phyloP scores from a whole-genome alignment of 2,113 vertebrate genomes.

The Sapayoa aenigma region DNA sequence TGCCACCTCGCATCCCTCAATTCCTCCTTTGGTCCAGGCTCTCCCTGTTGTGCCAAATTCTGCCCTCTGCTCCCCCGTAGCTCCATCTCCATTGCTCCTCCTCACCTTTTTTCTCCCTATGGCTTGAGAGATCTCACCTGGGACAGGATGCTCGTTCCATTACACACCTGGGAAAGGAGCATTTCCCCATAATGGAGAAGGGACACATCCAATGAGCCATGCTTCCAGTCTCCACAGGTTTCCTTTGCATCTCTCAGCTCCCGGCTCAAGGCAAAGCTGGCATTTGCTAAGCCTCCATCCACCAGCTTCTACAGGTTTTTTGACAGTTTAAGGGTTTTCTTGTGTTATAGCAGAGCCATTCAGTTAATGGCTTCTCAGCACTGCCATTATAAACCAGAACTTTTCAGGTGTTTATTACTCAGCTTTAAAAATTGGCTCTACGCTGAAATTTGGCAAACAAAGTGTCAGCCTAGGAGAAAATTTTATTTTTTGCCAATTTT shows the following conservation, averaged over 20 bases:
- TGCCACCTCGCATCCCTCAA: background rate
- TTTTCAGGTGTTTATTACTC: conserved; percentile 67
- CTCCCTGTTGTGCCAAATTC: background rate
- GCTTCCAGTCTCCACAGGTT: background rate
- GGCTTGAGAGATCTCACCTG: background rate
- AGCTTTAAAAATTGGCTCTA: conserved; percentile 65
- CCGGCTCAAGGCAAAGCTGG: background rate
- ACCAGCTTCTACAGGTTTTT: conserved; percentile 8
- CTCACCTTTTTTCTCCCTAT: background rate
- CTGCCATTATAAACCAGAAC: conserved; percentile 66
- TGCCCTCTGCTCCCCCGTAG: background rate
- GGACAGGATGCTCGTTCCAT: too few relatives aligned
- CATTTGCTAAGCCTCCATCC: background rate
- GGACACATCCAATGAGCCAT: background rate
- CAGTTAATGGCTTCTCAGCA: conserved; percentile 63
- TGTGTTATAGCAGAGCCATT: background rate
- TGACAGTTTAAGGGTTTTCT: conserved; percentile 19
- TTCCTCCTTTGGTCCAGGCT: background rate
- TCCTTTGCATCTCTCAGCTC: background rate
- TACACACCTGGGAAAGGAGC: background rate
- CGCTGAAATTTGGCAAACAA: conserved; percentile 58
- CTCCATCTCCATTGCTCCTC: background rate
- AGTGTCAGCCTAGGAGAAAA: conserved; percentile 53
- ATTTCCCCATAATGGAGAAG: background rate
- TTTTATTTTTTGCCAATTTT: conserved; percentile 58